Base-by-base conservation (phyloP, 2,888 invertebrate genomes). In the Deilephila porcellus region DNA sequence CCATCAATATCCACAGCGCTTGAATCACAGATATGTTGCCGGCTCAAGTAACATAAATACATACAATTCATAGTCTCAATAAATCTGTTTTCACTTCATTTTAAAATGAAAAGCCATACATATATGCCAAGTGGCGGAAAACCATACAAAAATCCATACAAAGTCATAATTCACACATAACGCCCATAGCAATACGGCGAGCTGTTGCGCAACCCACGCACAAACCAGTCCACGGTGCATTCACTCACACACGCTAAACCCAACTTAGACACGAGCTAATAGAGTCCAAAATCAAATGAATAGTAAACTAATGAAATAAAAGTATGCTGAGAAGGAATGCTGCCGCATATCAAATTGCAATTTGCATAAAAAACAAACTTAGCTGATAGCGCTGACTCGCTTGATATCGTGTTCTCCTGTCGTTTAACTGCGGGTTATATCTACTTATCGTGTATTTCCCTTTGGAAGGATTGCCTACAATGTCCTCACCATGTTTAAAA, bases 331-430 rank as follows among this genome's bases (percentile, higher is more conserved):
- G 52, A 67, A 67, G 45, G 67, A 67, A 67, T 67, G 67, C 67
- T 52, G 67, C 25, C 52, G 63, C 63, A 67, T 67, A 67, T 67
- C 67, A 67, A 67, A 67, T 67, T 67, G 52, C 67, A 52, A 67
- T 67, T 67, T 67, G 52, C 45, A 67, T 67, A 52, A 67, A 63
- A 67, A 67, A 67, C 63, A 63, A 34, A 63, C 37, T 37, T 34
- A 3, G 25, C 17, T 20, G 25, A 17, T 67, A 52, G 52, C 4
- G 52, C 64, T 25, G 67, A 67, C 20, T 63, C 63, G 63, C 14
- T 64, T 14, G 25, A 6, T 52, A 52, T 52, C 20, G 45, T 64
- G 62, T 62, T 34, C n/a, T 32, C 4, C 67, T 52, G 64, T 32
- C 32, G 63, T 63, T 63, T 63, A n/a, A 63, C 63, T 34, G 20